Percentiles rank a stretch among this genome's conserved stretches.
These are phyloP conservation scores for Chymomyza procnemis DNA, from an alignment of 2,888 invertebrate species.

Conservation along the genomic window DNA sequence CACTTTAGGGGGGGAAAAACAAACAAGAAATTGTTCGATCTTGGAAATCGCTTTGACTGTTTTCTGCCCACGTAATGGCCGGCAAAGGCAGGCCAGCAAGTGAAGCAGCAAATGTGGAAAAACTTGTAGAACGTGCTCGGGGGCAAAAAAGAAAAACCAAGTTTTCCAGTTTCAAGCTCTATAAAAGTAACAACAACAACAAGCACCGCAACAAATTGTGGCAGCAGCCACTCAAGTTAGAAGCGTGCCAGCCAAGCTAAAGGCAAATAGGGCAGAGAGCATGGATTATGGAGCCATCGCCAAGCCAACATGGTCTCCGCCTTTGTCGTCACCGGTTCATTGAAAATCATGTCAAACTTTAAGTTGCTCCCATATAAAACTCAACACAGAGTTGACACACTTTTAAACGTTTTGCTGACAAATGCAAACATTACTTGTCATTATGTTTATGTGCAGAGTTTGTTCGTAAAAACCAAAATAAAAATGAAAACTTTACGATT, in stretches of 20 bases:
- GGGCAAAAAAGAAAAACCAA: background rate
- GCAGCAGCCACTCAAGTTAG: background rate
- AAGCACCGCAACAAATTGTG: background rate
- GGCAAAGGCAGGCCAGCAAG: slow-evolving; percentile 1
- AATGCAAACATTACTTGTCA: background rate
- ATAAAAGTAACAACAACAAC: background rate
- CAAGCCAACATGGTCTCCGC: background rate
- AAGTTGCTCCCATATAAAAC: slow-evolving; percentile 23
- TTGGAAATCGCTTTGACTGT: background rate
- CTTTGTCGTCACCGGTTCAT: background rate
- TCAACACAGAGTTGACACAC: slow-evolving; percentile 44
- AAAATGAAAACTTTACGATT: background rate
- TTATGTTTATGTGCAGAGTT: background rate
- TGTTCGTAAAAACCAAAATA: too few species aligned
- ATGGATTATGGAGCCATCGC: slow-evolving; percentile 19
- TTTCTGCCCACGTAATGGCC: slow-evolving; percentile 50
- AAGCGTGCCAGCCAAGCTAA: slow-evolving; percentile 11
- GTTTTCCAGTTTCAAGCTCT: background rate
- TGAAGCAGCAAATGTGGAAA: slow-evolving; percentile 25
- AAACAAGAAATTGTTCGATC: background rate
- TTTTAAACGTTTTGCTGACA: slow-evolving; percentile 50
- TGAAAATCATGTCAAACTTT: slow-evolving; percentile 36
- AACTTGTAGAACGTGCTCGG: slow-evolving; percentile 54
- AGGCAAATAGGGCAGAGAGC: slow-evolving; percentile 13
- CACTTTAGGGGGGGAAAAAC: slow-evolving; percentile 26